Base-by-base conservation (phyloP, 2,113 vertebrate genomes). In the Pogona vitticeps region DNA sequence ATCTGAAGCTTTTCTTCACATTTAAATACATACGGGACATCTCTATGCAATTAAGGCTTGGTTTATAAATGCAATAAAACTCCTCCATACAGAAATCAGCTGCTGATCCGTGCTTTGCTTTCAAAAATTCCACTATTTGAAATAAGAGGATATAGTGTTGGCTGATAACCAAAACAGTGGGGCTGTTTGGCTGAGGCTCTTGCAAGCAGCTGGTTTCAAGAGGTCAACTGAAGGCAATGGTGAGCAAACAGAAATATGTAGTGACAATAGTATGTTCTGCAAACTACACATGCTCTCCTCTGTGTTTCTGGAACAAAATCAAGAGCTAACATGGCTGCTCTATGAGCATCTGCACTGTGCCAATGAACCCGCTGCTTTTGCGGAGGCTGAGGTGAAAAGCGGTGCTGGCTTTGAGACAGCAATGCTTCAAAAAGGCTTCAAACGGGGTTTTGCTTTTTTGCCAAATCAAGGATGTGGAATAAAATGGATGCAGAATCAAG, bases 131-230 rank as follows among this genome's bases (percentile, higher is more conserved):
- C 21, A 86, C 72, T 42, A 94, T 40, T 85, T 36, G 87, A 91
- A 84, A 89, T 59, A 88, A 40, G n/a, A n/a, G n/a, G n/a, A n/a
- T n/a, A n/a, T n/a, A n/a, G 38, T 6, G 31, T 46, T 86, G 79
- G 26, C 58, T 89, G 31, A 63, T 73, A 86, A 15, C 33, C 20
- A 90, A 87, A 67, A 88, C 65, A 31, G 46, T 84, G 81, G 76
- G 76, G 59, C 18, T 52, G 31, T 80, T 92, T 91, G 65, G 92
- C 40, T 21, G 28, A 42, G 36, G 36, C 58, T 20, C 20, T 58
- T 86, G 85, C 71, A 12, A 87, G 58, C 71, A 91, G 79, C 88
- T 83, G 79, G 84, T 23, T 88, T 83, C 80, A 89, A 82, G 86
- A 73, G 70, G 26, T 36, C 82, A 83, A 52, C 42, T 83, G 38